Evolutionary conservation across 2,888 invertebrate species (phyloP).

Genomic region (Chydorus sphaericus): DNA sequence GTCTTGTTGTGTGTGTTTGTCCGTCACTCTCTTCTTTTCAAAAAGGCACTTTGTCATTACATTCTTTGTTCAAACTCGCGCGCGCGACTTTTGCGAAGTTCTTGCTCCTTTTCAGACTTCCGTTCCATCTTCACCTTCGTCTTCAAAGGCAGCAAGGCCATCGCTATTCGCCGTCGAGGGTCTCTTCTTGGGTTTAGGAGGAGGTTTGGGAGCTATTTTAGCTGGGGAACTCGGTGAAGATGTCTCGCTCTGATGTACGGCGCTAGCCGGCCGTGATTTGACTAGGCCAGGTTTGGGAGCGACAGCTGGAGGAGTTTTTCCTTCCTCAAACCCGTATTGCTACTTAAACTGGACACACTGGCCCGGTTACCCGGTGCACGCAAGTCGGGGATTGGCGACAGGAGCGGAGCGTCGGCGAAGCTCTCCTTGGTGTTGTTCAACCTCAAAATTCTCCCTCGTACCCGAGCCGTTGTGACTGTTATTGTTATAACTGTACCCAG

Average conservation of each 20-base stretch:
- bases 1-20: not conserved
- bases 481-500: not conserved
- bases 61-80: not conserved
- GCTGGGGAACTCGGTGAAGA: constrained; percentile 18
- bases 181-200: constrained; percentile 21
- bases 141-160: constrained; percentile 9
- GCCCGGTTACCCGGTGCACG: not conserved
- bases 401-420: not conserved
- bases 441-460: not conserved
- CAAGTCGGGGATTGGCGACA: constrained; percentile 8
- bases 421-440: not conserved
- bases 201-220: constrained; percentile 23
- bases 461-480: not conserved
- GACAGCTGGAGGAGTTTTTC: constrained; percentile 13
- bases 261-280: not conserved
- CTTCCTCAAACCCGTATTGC: constrained; percentile 11
- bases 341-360: not conserved
- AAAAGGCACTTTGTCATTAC: constrained; percentile 1
- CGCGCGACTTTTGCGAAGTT: not conserved
- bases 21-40: not conserved
- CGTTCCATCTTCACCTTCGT: constrained; percentile 21
- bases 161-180: constrained; percentile 16
- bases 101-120: constrained; percentile 20
- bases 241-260: not conserved
- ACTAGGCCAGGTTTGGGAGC: constrained; percentile 4